These are phyloP conservation scores for Pionites leucogaster DNA, from an alignment of 2,113 vertebrate species.

Conservation along the genomic window DNA sequence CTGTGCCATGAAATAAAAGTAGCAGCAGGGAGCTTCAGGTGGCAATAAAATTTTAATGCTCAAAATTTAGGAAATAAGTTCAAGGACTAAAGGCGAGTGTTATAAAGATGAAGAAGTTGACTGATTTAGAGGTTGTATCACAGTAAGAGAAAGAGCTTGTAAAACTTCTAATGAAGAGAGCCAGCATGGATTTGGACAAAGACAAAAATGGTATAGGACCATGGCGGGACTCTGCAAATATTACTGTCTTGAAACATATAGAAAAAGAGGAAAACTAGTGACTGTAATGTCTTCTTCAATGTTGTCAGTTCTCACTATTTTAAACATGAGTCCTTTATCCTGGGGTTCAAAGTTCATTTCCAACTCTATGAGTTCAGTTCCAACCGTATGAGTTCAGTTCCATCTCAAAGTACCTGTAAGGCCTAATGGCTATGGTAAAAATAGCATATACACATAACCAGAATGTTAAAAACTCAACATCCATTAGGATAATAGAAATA, in stretches of 20 bases:
- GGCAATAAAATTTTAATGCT: conserved; percentile 49
- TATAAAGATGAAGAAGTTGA: background rate
- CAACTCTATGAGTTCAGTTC: background rate
- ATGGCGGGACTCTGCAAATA: background rate
- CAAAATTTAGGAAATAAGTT: conserved; percentile 39
- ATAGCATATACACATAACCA: background rate
- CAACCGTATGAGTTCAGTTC: background rate
- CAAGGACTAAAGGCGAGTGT: conserved; percentile 21
- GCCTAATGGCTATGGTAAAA: background rate
- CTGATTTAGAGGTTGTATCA: background rate
- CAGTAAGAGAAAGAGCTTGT: background rate
- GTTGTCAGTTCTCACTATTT: background rate
- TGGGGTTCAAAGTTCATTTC: background rate
- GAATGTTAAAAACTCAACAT: background rate
- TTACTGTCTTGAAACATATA: background rate
- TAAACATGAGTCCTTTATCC: background rate
- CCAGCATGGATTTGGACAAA: background rate
- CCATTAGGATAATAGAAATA: background rate
- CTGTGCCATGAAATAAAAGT: conserved; percentile 27
- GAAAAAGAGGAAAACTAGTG: background rate
- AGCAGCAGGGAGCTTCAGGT: background rate
- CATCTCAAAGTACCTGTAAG: background rate
- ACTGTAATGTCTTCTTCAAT: background rate
- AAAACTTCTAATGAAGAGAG: background rate
- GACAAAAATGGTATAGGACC: background rate